Evolutionary conservation across 2,888 invertebrate genomes (phyloP), one percentile per base, ranked within the genome.

Genomic region (Salticus scenicus): DNA sequence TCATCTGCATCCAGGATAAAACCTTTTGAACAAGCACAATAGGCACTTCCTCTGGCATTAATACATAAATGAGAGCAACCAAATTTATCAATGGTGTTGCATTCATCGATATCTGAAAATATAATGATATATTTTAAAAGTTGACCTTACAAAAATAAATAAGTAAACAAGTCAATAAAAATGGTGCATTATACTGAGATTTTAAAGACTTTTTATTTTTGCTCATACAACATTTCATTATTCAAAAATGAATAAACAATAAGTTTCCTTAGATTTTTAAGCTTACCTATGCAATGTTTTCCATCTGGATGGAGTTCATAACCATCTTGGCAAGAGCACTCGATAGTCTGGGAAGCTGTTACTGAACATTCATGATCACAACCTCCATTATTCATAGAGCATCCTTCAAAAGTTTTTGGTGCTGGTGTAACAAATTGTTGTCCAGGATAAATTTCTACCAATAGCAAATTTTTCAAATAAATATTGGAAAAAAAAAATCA

Each of bases 91-190:
- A n/a, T n/a, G 1, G 12, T 24, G 0, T 33, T 20, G 27, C 84
- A 85, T 74, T 85, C 84, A 70, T 85, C 20, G 27, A 79, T 78
- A 88, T 84, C 89, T 89, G 51, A 7, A 77, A 67, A n/a, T n/a
- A n/a, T n/a, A n/a, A n/a, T n/a, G n/a, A n/a, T n/a, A n/a, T n/a
- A n/a, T n/a, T n/a, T n/a, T 14, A 20, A 2, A 74, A n/a, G n/a
- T n/a, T n/a, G n/a, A n/a, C n/a, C n/a, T n/a, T n/a, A n/a, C n/a
- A n/a, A n/a, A n/a, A n/a, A n/a, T n/a, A n/a, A n/a, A n/a, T n/a
- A n/a, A n/a, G n/a, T n/a, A n/a, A n/a, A n/a, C n/a, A n/a, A n/a
- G n/a, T n/a, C n/a, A n/a, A n/a, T n/a, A n/a, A n/a, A n/a, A n/a
- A n/a, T n/a, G n/a, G n/a, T n/a, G n/a, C n/a, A n/a, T n/a, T n/a